Evolutionary conservation across 2,888 invertebrate species (phyloP), one percentile per base, ranked within the genome.

Genomic region (Parascotia fuliginaria): DNA sequence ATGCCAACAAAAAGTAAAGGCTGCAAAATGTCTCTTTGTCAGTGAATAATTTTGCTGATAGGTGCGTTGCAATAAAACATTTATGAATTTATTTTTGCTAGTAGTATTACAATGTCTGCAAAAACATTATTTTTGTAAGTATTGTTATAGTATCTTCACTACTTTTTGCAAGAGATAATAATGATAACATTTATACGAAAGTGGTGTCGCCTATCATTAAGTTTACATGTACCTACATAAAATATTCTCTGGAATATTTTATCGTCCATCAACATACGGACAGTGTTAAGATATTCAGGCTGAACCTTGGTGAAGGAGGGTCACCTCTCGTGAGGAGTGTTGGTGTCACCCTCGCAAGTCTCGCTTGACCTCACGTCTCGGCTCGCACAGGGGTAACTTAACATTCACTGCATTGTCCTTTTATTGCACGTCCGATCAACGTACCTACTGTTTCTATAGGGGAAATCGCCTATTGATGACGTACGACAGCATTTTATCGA

Each of bases 401-500:
- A 69, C 80, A 82, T 83, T 83, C 83, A 79, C 75, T 53, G 70
- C 78, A 75, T 76, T 74, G 71, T 73, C 66, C 76, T 65, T 75
- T 77, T 73, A 78, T 79, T 78, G 78, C 78, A 77, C 74, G 78
- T 75, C 73, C 78, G 69, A 73, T 66, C 73, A 68, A 74, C 61
- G 19, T 3, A 19, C 24, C 49, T 6, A 9, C 62, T 71, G 66
- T 60, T 56, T 61, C 47, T 40, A 28, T 42, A 50, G 52, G 71
- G 71, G 67, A 60, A 51, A 5, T 49, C 47, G 56, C 55, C 52
- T 50, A 50, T 57, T 51, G 52, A 52, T 51, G 60, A 65, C 53
- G 42, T 32, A 40, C 43, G 38, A 24, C 33, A 14, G 13, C 13
- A 42, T 46, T 32, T 13, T 39, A 46, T 47, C 29, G 34, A 45